Base-by-base conservation (phyloP, 1,140 invertebrate genomes). In the Whitmania pigra region DNA sequence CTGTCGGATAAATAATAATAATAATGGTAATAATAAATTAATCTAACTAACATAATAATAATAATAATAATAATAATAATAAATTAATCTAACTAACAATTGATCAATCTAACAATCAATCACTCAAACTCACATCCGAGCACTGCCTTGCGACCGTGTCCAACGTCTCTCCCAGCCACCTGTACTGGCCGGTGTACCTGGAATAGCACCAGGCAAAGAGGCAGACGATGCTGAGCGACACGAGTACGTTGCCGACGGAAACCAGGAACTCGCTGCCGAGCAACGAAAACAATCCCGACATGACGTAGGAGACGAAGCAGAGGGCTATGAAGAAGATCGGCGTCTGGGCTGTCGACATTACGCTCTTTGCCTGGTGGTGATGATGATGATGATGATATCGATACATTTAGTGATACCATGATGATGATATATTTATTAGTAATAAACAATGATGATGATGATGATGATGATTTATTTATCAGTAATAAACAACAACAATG, bases 291-390 rank as follows among this genome's bases (percentile, higher is more conserved):
- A 94, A 80, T 73, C 91, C 92, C 72, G 92, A 93, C 27, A 88
- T 77, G 74, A 97, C 85, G 80, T 97, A 97, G 83, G 88, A 89
- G 60, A 89, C 83, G 69, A 93, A 86, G 73, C 91, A 89, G 73
- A 93, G 84, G 18, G 88, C 88, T 78, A 94, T 92, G 79, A 94
- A 88, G 20, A 94, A 92, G 11, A 92, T 92, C 6, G 93, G 93
- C 25, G 94, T 97, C 75, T 92, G 86, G 13, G 91, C 91, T 70
- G 92, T 91, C 83, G 94, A 94, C 82, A 97, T 96, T 73, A 97
- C 43, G 22, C 53, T 72, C 66, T 72, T 72, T 9, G 71, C 71
- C 57, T 63, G 57, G 5, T 7, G 15, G 20, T 4, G 6, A 31
- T n/a, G 22, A 22, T 13, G 57, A 25, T n/a, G 57, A 63, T 25